Percentiles rank a stretch among this genome's conserved stretches.
Evolutionary conservation across 2,797 vertebrate genomes (phyloP).

Genomic region (Parauchenoglanis punctatus): DNA sequence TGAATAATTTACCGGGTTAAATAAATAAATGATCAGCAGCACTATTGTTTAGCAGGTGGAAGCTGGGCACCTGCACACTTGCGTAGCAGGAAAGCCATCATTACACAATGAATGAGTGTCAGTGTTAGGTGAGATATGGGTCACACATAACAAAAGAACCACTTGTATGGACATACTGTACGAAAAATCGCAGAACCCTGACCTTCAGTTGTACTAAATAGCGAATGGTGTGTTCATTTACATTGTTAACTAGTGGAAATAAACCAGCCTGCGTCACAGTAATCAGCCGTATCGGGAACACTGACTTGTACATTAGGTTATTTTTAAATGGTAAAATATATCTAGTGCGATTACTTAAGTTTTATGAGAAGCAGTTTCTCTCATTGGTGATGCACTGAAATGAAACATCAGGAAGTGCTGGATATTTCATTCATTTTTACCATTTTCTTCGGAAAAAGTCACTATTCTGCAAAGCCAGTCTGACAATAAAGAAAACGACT

Average conservation of each 20-base stretch:
- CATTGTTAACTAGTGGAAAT: not conserved
- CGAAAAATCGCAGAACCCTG: not conserved
- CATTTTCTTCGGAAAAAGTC: not conserved
- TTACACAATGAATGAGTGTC: not conserved
- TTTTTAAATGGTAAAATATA: not conserved
- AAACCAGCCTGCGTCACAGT: not conserved
- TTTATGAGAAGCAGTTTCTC: not conserved
- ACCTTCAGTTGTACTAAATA: not conserved
- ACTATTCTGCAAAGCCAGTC: not conserved
- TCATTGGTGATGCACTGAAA: not conserved
- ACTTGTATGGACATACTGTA: not conserved
- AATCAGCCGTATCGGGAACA: not conserved
- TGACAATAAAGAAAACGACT: not conserved
- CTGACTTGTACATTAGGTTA: not conserved
- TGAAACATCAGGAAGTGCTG: not conserved
- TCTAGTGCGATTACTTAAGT: not conserved
- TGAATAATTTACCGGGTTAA: constrained; percentile 15
- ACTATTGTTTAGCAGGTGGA: not conserved
- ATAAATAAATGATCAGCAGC: not conserved
- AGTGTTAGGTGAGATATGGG: not conserved
- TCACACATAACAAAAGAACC: not conserved
- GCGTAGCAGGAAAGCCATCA: not conserved
- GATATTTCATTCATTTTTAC: not conserved
- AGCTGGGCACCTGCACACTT: not conserved
- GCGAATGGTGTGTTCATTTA: not conserved